Percentiles rank a stretch among this genome's conserved stretches.
Conservation (phyloP, 2,113 vertebrate genomes). For the Xiphophorus hellerii region DNA sequence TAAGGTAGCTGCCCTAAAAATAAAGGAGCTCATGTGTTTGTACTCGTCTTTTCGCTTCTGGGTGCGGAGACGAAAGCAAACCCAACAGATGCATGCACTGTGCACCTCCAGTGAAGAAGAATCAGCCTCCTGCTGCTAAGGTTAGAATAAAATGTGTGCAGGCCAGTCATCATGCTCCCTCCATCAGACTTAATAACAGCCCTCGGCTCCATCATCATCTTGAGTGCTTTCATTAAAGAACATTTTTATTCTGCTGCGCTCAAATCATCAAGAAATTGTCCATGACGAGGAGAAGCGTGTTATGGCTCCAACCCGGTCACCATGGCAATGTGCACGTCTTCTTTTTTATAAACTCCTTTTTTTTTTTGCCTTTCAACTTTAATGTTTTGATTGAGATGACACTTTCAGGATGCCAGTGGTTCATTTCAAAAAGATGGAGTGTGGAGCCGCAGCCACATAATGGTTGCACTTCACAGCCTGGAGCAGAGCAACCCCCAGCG, state of each 20-base stretch:
- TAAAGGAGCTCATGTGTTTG: slow-evolving; percentile 64
- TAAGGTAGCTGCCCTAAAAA: slow-evolving; percentile 73
- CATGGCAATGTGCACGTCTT: slow-evolving; percentile 34
- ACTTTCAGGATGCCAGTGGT: slow-evolving; percentile 18
- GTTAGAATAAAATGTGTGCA: slow-evolving; percentile 19
- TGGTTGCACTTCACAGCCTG: slow-evolving; percentile 23
- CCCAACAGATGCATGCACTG: not conserved
- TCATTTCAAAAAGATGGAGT: slow-evolving; percentile 27
- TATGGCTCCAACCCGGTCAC: slow-evolving; percentile 65
- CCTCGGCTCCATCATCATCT: slow-evolving; percentile 56
- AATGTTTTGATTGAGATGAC: slow-evolving; percentile 45
- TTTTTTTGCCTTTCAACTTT: slow-evolving; percentile 14
- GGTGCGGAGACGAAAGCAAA: slow-evolving; percentile 11
- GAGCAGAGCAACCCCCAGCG: not conserved
- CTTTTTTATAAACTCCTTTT: not conserved
- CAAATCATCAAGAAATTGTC: slow-evolving; percentile 30
- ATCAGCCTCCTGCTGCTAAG: slow-evolving; percentile 34
- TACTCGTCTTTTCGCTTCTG: slow-evolving; percentile 18
- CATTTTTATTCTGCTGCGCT: slow-evolving; percentile 48
- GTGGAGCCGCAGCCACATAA: slow-evolving; percentile 20
- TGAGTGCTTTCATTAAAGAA: slow-evolving; percentile 63
- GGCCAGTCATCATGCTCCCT: slow-evolving; percentile 40
- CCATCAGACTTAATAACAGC: slow-evolving; percentile 44
- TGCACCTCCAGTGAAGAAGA: slow-evolving; percentile 2
- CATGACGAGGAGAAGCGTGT: not conserved